Percentiles rank a stretch among this genome's conserved stretches.
phyloP scores from a whole-genome alignment of 2,797 vertebrate genomes.

The Fringilla coelebs region DNA sequence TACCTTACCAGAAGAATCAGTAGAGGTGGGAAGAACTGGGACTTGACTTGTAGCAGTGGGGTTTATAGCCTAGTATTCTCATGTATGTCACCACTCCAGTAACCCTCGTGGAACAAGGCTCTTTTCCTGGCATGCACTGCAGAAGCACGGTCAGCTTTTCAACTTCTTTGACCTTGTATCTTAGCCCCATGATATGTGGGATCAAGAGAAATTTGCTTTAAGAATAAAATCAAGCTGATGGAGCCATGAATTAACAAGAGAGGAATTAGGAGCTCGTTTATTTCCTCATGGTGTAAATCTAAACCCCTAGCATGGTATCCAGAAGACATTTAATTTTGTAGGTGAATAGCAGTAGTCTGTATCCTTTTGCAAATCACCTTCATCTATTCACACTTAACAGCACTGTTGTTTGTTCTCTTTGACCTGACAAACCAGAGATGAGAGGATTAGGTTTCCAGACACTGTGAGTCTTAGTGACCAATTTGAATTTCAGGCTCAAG shows the following conservation, averaged over 20 bases:
- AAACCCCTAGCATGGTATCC: background rate
- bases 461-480: background rate
- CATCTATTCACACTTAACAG: background rate
- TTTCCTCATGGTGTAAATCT: background rate
- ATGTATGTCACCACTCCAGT: background rate
- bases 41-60: background rate
- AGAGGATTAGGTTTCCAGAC: conserved; percentile 18
- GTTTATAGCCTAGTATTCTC: background rate
- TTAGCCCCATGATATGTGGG: background rate
- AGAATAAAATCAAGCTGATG: background rate
- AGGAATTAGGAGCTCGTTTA: background rate
- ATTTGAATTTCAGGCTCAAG: conserved; percentile 33
- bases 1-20: background rate
- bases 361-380: background rate
- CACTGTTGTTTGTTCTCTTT: background rate
- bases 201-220: background rate
- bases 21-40: background rate
- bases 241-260: background rate
- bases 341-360: background rate
- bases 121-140: background rate
- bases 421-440: conserved; percentile 2
- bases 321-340: conserved; percentile 4
- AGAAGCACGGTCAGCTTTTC: background rate
- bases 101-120: background rate
- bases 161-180: background rate